phyloP scores from a whole-genome alignment of 2,888 invertebrate species.

The Parnassius glacialis region DNA sequence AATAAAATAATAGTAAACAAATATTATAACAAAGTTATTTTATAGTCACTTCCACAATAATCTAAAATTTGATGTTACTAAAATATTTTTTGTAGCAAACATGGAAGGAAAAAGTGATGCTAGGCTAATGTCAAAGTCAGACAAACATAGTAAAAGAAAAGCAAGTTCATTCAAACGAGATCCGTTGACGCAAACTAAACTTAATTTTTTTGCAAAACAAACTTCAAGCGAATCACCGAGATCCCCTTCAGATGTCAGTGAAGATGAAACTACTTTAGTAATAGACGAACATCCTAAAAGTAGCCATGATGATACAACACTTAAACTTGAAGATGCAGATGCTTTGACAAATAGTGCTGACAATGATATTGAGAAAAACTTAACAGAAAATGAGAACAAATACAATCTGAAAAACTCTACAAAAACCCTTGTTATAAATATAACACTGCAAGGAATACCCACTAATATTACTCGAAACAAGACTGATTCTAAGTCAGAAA shows the following conservation, averaged over 20 bases:
- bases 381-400: slow-evolving; percentile 29
- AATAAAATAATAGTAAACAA: too few relatives aligned
- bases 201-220: slow-evolving; percentile 65
- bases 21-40: too few relatives aligned
- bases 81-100: slow-evolving; percentile 35
- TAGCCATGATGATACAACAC: slow-evolving; percentile 44
- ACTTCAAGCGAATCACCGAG: slow-evolving; percentile 47
- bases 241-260: slow-evolving; percentile 50
- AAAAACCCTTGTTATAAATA: slow-evolving; percentile 66
- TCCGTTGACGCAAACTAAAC: slow-evolving; percentile 69
- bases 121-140: slow-evolving; percentile 63
- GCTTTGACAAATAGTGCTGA: slow-evolving; percentile 36
- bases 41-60: too few relatives aligned
- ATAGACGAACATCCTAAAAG: slow-evolving; percentile 54
- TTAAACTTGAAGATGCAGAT: slow-evolving; percentile 43
- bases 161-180: slow-evolving; percentile 74
- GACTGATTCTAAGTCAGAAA: slow-evolving; percentile 16
- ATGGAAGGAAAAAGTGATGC: slow-evolving; percentile 44
- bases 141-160: slow-evolving; percentile 69
- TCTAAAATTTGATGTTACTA: too few relatives aligned
- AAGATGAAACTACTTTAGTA: slow-evolving; percentile 51
- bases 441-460: slow-evolving; percentile 66
- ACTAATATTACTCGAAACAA: slow-evolving; percentile 38
- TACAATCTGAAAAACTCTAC: slow-evolving; percentile 32
- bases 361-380: slow-evolving; percentile 42